Conservation (phyloP, 2,113 vertebrate species). For the Condylura cristata region DNA sequence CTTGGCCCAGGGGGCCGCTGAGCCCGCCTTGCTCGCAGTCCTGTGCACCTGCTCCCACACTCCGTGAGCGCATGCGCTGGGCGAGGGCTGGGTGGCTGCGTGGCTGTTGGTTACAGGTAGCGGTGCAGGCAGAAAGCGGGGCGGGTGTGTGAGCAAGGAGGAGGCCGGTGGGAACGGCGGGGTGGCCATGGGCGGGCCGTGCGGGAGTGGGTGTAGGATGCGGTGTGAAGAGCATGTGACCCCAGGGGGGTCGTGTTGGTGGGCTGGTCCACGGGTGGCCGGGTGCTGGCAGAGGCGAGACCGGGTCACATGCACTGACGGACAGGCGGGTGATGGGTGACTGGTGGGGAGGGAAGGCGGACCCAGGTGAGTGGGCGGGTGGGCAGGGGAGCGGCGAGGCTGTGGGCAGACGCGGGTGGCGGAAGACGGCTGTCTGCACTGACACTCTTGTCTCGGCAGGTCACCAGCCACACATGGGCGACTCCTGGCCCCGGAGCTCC, state of each 20-base stretch:
- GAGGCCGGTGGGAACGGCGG: not conserved
- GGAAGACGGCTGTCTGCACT: not conserved
- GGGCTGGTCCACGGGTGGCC: not conserved
- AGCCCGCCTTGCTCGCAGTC: not conserved
- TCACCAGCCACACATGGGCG: constrained; percentile 68
- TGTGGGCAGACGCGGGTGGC: not conserved
- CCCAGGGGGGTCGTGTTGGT: not conserved
- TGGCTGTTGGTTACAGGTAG: not conserved
- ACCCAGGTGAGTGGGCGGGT: not conserved
- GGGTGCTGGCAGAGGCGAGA: not conserved
- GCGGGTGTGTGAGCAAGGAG: not conserved
- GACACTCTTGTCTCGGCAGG: constrained; percentile 54
- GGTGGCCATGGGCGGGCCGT: not conserved
- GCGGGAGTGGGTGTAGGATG: not conserved
- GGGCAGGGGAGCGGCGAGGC: too few relatives aligned
- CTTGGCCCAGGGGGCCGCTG: too few relatives aligned
- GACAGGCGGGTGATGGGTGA: not conserved
- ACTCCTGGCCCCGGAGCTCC: constrained; percentile 69
- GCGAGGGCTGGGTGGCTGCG: fast-evolving
- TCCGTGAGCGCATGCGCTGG: too few relatives aligned
- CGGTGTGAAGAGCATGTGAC: not conserved
- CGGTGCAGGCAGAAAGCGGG: not conserved
- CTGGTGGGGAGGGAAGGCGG: not conserved
- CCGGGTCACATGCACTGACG: not conserved
- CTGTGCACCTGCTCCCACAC: too few relatives aligned